Conservation (phyloP, 2,113 vertebrate species). For the Xiphophorus hellerii region DNA sequence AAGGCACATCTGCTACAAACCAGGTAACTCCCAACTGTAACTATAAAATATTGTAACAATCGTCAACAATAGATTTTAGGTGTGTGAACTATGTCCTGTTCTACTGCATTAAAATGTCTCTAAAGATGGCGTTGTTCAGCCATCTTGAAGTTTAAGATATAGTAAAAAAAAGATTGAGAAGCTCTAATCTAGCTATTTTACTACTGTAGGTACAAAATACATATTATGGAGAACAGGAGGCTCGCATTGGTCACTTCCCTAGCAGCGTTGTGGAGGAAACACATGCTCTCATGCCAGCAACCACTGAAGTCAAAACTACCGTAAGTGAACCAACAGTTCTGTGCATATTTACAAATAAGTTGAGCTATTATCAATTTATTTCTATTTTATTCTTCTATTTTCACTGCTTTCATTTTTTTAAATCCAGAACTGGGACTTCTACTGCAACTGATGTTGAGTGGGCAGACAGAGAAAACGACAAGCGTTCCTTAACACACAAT, state of each 20-base stretch:
- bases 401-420: slow-evolving; percentile 23
- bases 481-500: not conserved
- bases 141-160: not conserved
- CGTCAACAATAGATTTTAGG: too few relatives aligned
- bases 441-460: slow-evolving; percentile 79
- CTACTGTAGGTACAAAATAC: slow-evolving; percentile 84
- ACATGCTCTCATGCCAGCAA: slow-evolving; percentile 83
- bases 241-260: slow-evolving; percentile 88
- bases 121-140: not conserved
- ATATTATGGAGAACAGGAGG: slow-evolving; percentile 86
- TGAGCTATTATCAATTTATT: not conserved
- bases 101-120: too few relatives aligned
- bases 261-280: slow-evolving; percentile 87
- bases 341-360: not conserved
- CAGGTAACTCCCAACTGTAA: not conserved
- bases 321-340: slow-evolving; percentile 72
- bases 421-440: slow-evolving; percentile 92
- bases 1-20: not conserved
- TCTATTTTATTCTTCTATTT: slow-evolving; percentile 4
- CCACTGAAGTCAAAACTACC: slow-evolving; percentile 83
- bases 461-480: not conserved
- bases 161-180: not conserved
- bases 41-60: not conserved
- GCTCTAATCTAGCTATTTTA: not conserved
- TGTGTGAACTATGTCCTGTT: too few relatives aligned